phyloP scores from a whole-genome alignment of 2,113 vertebrate genomes.

The Stegastes partitus region DNA sequence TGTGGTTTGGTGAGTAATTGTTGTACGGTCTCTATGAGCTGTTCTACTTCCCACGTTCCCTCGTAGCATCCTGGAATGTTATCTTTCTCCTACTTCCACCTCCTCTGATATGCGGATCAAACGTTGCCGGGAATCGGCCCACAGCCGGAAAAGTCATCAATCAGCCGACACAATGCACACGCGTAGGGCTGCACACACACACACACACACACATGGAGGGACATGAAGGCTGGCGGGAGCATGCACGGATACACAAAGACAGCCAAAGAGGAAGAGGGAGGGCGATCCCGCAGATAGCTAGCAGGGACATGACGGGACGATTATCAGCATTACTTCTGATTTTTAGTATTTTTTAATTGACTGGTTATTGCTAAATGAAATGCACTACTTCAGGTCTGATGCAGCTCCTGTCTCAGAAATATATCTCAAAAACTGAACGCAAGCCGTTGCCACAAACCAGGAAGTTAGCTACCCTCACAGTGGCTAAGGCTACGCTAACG shows the following conservation, averaged over 20 bases:
- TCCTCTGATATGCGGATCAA: conserved; percentile 82
- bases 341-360: too few relatives aligned
- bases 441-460: too few relatives aligned
- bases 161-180: conserved; percentile 68
- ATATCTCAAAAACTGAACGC: too few relatives aligned
- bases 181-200: conserved; percentile 1
- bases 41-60: conserved; percentile 77
- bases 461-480: too few relatives aligned
- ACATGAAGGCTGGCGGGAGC: conserved; percentile 32
- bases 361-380: too few relatives aligned
- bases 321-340: too few relatives aligned
- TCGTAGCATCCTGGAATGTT: conserved; percentile 79
- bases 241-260: conserved; percentile 30
- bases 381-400: too few relatives aligned
- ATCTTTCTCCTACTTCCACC: conserved; percentile 75
- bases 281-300: conserved; percentile 13
- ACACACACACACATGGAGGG: not conserved
- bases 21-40: conserved; percentile 61
- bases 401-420: too few relatives aligned
- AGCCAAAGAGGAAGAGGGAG: not conserved
- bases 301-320: too few relatives aligned
- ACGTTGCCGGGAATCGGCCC: conserved; percentile 75
- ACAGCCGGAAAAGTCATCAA: conserved; percentile 78
- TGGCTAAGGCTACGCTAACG: too few relatives aligned
- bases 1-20: conserved; percentile 72